Conservation (phyloP, 2,113 vertebrate genomes). For the Sinocyclocheilus anophthalmus region DNA sequence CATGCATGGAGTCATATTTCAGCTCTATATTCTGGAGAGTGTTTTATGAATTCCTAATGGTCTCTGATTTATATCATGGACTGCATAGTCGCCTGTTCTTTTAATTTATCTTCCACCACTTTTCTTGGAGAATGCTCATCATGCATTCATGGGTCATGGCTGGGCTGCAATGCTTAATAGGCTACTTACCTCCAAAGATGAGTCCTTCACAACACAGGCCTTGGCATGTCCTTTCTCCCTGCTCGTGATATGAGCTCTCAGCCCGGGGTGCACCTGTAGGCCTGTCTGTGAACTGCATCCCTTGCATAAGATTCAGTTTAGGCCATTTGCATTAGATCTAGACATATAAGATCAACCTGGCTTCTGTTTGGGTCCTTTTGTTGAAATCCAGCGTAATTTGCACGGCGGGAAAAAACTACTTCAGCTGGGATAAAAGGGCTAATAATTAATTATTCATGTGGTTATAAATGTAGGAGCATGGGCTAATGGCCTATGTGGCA, state of each 20-base stretch:
- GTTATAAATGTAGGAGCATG: constrained; percentile 66
- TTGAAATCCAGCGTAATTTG: constrained; percentile 67
- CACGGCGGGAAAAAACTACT: constrained; percentile 61
- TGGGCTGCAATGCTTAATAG: not conserved
- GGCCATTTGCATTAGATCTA: constrained; percentile 3
- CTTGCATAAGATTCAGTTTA: constrained; percentile 2
- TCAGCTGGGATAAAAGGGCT: constrained; percentile 71
- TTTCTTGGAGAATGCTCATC: constrained; percentile 42
- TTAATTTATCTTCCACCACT: constrained; percentile 73
- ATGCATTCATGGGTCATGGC: constrained; percentile 55
- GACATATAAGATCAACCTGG: not conserved
- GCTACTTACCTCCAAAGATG: not conserved
- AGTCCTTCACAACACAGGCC: constrained; percentile 23
- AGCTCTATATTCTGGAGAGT: constrained; percentile 70
- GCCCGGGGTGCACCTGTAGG: constrained; percentile 11
- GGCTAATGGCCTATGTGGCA: constrained; percentile 64
- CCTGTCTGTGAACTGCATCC: not conserved
- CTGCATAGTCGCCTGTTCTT: constrained; percentile 61
- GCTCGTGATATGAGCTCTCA: not conserved
- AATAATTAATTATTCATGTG: constrained; percentile 70
- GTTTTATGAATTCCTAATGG: constrained; percentile 73
- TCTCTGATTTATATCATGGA: constrained; percentile 66
- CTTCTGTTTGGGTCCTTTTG: constrained; percentile 46
- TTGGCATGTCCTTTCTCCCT: constrained; percentile 12
- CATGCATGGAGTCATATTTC: constrained; percentile 69